A percentile compares a stretch with the other conserved stretches of the same genome.
Conservation (phyloP, 2,888 invertebrate species). For the Harpalus rubripes region DNA sequence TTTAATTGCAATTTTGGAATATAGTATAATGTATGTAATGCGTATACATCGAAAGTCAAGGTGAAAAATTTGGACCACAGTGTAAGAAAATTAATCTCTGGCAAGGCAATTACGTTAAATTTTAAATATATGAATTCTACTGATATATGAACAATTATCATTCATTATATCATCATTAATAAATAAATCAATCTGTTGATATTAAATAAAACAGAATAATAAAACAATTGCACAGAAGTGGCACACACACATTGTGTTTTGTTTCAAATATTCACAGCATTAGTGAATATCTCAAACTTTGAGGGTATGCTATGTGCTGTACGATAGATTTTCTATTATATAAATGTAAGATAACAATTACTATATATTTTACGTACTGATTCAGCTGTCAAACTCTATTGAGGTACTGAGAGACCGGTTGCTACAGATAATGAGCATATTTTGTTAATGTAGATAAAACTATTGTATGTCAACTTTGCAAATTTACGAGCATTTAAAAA, state of each 20-base stretch:
- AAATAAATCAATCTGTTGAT: conserved; percentile 69
- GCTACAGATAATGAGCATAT: conserved; percentile 37
- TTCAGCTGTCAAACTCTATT: conserved; percentile 60
- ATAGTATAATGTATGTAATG: conserved; percentile 47
- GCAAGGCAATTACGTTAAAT: conserved; percentile 55
- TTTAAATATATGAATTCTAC: conserved; percentile 46
- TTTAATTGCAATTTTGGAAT: conserved; percentile 61
- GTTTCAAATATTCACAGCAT: conserved; percentile 66
- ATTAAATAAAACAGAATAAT: conserved; percentile 69
- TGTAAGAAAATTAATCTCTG: conserved; percentile 53
- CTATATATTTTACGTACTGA: conserved; percentile 49
- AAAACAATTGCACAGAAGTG: conserved; percentile 76
- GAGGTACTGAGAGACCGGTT: conserved; percentile 57
- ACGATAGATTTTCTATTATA: conserved; percentile 22
- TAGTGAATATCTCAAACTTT: conserved; percentile 18
- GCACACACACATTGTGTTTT: conserved; percentile 75
- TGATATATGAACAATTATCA: conserved; percentile 60
- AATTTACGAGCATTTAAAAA: conserved; percentile 74
- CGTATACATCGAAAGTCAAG: conserved; percentile 61
- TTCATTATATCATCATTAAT: conserved; percentile 53
- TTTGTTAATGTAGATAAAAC: conserved; percentile 66
- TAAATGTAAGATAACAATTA: conserved; percentile 35
- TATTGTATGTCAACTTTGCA: conserved; percentile 72
- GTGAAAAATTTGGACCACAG: conserved; percentile 64
- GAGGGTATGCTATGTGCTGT: neutral